Evolutionary conservation across 2,797 vertebrate species (phyloP), one percentile per base, ranked within the genome.

Genomic region (Clarias platycephalus): DNA sequence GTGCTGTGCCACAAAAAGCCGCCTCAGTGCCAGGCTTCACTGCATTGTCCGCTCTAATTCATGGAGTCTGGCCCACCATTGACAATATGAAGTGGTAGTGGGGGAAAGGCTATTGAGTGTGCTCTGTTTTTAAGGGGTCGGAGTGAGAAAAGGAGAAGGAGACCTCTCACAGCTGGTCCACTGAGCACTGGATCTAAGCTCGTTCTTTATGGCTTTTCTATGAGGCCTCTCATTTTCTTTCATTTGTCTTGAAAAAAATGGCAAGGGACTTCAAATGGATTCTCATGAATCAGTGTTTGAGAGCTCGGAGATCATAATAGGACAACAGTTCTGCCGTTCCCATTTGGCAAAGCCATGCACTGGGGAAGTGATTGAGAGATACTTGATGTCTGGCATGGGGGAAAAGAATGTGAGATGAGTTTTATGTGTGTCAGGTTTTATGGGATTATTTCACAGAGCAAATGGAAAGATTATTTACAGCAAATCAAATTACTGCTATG

Each of bases 11-110:
- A 93, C 95, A 95, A 96, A 95, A 95, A 96, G 96, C 95, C 95
- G 95, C 95, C 95, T 96, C 96, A 96, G 95, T 96, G 96, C 93
- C 92, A 92, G 93, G 95, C 95, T 95, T 93, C 92, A 92, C 89
- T 0, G 88, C 93, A 94, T 94, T 94, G 94, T 94, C 90, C 91
- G 80, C 89, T 93, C 90, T 94, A 92, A 94, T 95, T 95, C 94
- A 94, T 93, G 90, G 93, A 94, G 90, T 93, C 94, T 95, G 96
- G 96, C 93, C 93, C 90, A 93, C 95, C 94, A 96, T 95, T 96
- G 93, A 93, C 91, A 92, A 93, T 93, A 94, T 94, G 93, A 94
- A 94, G 94, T 94, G 93, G 91, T 93, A 95, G 93, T 96, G 94
- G 95, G 95, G 92, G 93, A 89, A 94, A 93, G 93, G 92, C 93